Evolutionary conservation across 2,888 invertebrate genomes (phyloP).

Genomic region (Clanis bilineata): DNA sequence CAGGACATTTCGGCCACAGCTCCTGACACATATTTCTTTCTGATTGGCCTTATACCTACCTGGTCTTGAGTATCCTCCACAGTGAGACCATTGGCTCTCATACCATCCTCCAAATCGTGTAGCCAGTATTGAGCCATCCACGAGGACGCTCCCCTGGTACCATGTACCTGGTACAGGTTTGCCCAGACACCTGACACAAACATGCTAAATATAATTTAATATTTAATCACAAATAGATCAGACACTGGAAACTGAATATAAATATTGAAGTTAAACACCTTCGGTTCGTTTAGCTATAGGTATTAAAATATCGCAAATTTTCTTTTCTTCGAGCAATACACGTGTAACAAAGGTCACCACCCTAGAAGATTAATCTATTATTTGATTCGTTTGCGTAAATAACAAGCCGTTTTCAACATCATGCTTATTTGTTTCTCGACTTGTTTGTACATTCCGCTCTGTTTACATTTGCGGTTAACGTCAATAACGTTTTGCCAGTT

Average conservation of each 20-base stretch:
- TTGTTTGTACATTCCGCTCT: not conserved
- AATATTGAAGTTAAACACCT: not conserved
- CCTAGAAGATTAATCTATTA: not conserved
- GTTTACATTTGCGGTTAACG: not conserved
- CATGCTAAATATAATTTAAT: too few species aligned
- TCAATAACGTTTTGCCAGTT: not conserved
- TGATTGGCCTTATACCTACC: too few species aligned
- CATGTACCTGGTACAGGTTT: too few species aligned
- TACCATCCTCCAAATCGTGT: too few species aligned
- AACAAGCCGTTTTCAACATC: not conserved
- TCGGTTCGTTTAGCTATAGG: not conserved
- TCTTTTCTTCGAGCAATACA: not conserved
- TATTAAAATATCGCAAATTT: not conserved
- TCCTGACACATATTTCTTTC: too few species aligned
- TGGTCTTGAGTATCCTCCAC: too few species aligned
- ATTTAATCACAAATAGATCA: not conserved
- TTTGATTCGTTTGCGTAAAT: constrained; percentile 2
- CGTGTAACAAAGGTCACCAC: constrained; percentile 1
- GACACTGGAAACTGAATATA: too few species aligned
- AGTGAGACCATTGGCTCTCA: too few species aligned
- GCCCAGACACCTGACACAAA: too few species aligned
- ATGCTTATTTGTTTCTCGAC: not conserved
- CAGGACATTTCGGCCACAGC: too few species aligned
- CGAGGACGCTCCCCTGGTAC: too few species aligned
- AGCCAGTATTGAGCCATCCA: too few species aligned